Evolutionary conservation across 2,113 vertebrate species (phyloP), one percentile per base, ranked within the genome.

Genomic region (Leucosticte australis): DNA sequence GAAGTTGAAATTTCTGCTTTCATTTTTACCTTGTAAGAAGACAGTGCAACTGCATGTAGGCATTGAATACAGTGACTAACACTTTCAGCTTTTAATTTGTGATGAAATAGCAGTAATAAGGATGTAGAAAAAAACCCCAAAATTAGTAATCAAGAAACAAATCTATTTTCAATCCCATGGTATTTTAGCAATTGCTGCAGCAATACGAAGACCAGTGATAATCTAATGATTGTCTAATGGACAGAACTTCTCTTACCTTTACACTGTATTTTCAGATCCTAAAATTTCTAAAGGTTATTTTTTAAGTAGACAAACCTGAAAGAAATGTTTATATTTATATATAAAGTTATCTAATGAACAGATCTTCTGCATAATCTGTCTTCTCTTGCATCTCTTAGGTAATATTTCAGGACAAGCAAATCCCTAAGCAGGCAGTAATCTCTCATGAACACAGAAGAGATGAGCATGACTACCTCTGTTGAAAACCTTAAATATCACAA

Each of bases 41-140:
- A 30, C 46, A 46, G 10, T 49, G 12, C 37, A 41, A 74, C 19
- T 83, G n/a, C 26, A 49, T 46, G n/a, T 80, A 46, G 73, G n/a
- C 53, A 56, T 2, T 57, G 44, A 53, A 56, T 56, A 15, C 92
- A 64, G 28, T n/a, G n/a, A 92, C 24, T 68, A 69, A 88, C 30
- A 46, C 19, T 53, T 88, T 69, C 46, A 86, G 37, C 39, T 79
- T 84, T 41, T 55, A 30, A 67, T 81, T 68, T 73, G 11, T 71
- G n/a, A 80, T 31, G 50, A 64, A 74, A 23, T 55, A 83, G 77
- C 27, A 85, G 11, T 71, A 90, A 88, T n/a, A 52, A 90, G 37
- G 28, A 90, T 22, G 81, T 17, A 80, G 56, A 7, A 64, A 59
- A 68, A 33, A 1, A 6, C 0, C 0, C 17, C 4, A 3, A 67